phyloP scores from a whole-genome alignment of 2,113 vertebrate genomes.

The Gadus chalcogrammus region DNA sequence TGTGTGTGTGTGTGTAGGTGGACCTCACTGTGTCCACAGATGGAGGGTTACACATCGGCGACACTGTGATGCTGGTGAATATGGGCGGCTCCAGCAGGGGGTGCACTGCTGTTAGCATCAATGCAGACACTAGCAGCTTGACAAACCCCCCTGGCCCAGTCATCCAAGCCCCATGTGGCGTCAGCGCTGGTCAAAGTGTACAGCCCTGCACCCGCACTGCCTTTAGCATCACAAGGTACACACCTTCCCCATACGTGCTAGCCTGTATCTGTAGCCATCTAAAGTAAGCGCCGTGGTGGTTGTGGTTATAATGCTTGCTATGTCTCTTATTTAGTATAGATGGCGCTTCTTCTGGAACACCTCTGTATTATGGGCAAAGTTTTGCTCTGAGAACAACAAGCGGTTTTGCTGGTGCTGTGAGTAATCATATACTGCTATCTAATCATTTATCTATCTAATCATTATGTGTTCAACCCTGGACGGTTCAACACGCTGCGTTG shows the following conservation, averaged over 20 bases:
- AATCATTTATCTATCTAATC: no score
- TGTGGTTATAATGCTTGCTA: background rate
- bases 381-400: slow-evolving; percentile 54
- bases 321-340: slow-evolving; percentile 50
- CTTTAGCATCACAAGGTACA: slow-evolving; percentile 80
- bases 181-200: slow-evolving; percentile 59
- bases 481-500: no score
- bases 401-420: slow-evolving; percentile 57
- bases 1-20: slow-evolving; percentile 59
- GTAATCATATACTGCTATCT: slow-evolving; percentile 19
- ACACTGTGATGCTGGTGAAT: slow-evolving; percentile 82
- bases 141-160: background rate
- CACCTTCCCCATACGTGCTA: background rate
- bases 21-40: slow-evolving; percentile 74
- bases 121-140: slow-evolving; percentile 62
- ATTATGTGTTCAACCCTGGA: no score
- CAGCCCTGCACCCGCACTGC: slow-evolving; percentile 71
- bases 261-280: no score
- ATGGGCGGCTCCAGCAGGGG: slow-evolving; percentile 18
- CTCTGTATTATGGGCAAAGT: slow-evolving; percentile 56
- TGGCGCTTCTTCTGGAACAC: slow-evolving; percentile 50
- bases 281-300: no score
- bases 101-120: slow-evolving; percentile 67
- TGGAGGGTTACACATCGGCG: slow-evolving; percentile 80
- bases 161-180: slow-evolving; percentile 62